Base-by-base conservation (phyloP, 2,888 invertebrate species). In the Hydrotaea diabolus region DNA sequence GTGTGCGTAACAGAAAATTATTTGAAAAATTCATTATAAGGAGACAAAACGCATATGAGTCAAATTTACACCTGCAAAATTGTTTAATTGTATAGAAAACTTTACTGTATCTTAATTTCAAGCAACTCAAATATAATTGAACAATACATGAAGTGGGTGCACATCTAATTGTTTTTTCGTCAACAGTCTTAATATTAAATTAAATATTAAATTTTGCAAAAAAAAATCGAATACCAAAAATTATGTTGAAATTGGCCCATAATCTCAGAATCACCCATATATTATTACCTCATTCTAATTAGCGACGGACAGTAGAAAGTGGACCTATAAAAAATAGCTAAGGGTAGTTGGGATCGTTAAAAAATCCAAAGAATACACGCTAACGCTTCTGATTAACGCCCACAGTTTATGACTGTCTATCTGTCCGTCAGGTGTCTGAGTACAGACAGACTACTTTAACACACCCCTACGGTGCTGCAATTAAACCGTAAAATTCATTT, bases 401-500 rank as follows among this genome's bases (percentile, higher is more conserved):
- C 31, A 31, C 31, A 4, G 2, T 49, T 15, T 13, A 13, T 49
- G 49, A n/a, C 31, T 2, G 49, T 49, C 13, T 15, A n/a, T 49
- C 5, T 49, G 49, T 15, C n/a, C 49, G n/a, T n/a, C n/a, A n/a
- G n/a, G n/a, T n/a, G n/a, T n/a, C n/a, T n/a, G 49, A 49, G 49
- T 31, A 31, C 7, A 31, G 31, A 31, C n/a, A n/a, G 31, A 31
- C n/a, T 4, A 49, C 2, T n/a, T 7, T 19, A 43, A 43, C 84
- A 72, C 84, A 64, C 79, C 79, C 46, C 59, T 75, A 81, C 13
- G 62, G 2, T 62, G 13, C 5, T 57, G 19, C 66, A 80, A 80
- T 80, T 80, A 80, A 80, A 74, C 21, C 31, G 23, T 74, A 43
- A 74, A 74, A 74, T 57, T 59, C 19, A 43, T 49, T 71, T 71